Evolutionary conservation across 1,140 invertebrate genomes (phyloP).

Genomic region (Apis laboriosa): DNA sequence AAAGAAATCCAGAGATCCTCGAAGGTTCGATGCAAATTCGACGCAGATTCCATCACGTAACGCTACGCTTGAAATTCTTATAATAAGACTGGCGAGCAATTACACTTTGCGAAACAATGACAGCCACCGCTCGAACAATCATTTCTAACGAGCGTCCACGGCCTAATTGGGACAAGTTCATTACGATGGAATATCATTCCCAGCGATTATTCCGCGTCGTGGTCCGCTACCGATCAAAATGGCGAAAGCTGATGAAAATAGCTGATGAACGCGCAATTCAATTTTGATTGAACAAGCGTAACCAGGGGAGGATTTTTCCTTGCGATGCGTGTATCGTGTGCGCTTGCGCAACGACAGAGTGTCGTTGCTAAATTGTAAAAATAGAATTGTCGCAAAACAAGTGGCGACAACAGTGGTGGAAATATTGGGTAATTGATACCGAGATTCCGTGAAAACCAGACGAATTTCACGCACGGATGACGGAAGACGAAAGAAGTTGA

Average conservation of each 20-base stretch:
- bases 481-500: slow-evolving; percentile 32
- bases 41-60: slow-evolving; percentile 27
- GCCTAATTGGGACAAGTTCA: slow-evolving; percentile 50
- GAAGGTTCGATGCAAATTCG: slow-evolving; percentile 17
- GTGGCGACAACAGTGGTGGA: slow-evolving; percentile 8
- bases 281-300: background rate
- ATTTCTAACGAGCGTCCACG: slow-evolving; percentile 30
- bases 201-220: background rate
- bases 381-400: background rate
- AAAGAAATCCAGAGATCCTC: background rate
- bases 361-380: too few species aligned
- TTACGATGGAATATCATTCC: slow-evolving; percentile 24
- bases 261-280: slow-evolving; percentile 7
- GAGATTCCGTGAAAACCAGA: slow-evolving; percentile 42
- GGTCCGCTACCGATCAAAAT: background rate
- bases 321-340: too few species aligned
- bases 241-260: background rate
- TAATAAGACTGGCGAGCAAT: slow-evolving; percentile 17
- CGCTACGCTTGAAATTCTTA: slow-evolving; percentile 32
- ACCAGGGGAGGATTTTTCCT: too few species aligned
- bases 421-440: slow-evolving; percentile 51
- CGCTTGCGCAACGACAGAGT: background rate
- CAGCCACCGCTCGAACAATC: slow-evolving; percentile 16
- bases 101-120: slow-evolving; percentile 38
- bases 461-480: slow-evolving; percentile 34